Evolutionary conservation across 2,888 invertebrate species (phyloP).

Genomic region (Anticlea derivata): DNA sequence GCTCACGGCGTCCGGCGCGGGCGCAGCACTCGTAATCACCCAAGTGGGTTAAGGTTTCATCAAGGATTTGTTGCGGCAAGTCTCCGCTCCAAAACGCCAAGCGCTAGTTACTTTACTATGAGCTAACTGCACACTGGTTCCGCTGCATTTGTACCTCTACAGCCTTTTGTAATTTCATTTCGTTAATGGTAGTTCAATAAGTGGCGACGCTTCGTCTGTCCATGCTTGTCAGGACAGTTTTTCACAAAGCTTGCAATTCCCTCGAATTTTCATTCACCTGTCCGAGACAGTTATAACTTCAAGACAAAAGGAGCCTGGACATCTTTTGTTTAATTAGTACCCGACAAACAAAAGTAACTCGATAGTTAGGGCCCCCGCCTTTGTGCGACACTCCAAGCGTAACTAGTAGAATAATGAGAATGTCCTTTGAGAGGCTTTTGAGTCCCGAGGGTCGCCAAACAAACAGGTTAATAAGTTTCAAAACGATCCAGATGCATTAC

Average conservation of each 20-base stretch:
- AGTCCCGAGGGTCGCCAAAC: constrained; percentile 65
- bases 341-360: constrained; percentile 77
- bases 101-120: constrained; percentile 77
- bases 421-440: constrained; percentile 70
- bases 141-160: constrained; percentile 71
- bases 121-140: constrained; percentile 77
- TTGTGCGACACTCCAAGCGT: constrained; percentile 62
- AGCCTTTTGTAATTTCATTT: constrained; percentile 54
- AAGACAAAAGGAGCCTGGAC: constrained; percentile 57
- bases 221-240: constrained; percentile 38
- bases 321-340: constrained; percentile 78
- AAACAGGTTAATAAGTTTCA: constrained; percentile 82
- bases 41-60: constrained; percentile 83
- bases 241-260: constrained; percentile 38
- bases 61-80: constrained; percentile 84
- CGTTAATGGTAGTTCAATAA: constrained; percentile 43
- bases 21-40: constrained; percentile 77
- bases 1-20: constrained; percentile 44
- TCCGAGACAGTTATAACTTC: constrained; percentile 51
- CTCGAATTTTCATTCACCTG: constrained; percentile 62
- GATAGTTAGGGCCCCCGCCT: constrained; percentile 69
- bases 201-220: constrained; percentile 22
- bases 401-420: constrained; percentile 66
- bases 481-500: constrained; percentile 83
- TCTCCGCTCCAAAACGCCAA: constrained; percentile 81